Conservation (phyloP, 2,888 invertebrate genomes). For the Catocala sponsa region DNA sequence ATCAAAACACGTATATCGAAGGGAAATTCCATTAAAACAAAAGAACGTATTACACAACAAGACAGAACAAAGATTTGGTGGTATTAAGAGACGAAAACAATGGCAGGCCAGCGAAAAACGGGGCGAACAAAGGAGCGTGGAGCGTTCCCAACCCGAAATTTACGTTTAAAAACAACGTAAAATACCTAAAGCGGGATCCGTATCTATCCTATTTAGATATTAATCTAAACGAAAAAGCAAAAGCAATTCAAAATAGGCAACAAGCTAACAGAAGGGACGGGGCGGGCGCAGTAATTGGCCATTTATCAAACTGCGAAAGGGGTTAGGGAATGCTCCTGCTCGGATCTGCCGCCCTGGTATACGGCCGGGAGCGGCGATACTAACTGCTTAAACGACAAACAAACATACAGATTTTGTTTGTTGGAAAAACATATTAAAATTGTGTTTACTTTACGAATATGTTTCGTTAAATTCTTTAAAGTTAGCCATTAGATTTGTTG, state of each 20-base stretch:
- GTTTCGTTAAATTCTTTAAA: constrained; percentile 16
- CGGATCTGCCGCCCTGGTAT: constrained; percentile 76
- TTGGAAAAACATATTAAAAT: constrained; percentile 42
- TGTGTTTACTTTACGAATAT: constrained; percentile 25
- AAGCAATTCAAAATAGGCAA: constrained; percentile 88
- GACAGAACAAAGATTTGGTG: constrained; percentile 68
- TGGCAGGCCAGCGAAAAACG: constrained; percentile 67
- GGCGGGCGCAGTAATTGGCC: constrained; percentile 87
- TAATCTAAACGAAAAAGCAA: constrained; percentile 89
- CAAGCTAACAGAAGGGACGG: constrained; percentile 87
- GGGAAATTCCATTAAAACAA: constrained; percentile 61
- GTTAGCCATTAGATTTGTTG: neutral
- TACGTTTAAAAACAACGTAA: constrained; percentile 88
- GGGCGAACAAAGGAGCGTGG: constrained; percentile 67
- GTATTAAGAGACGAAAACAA: constrained; percentile 71
- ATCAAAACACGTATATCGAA: constrained; percentile 55
- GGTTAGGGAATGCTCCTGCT: constrained; percentile 82
- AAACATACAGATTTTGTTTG: constrained; percentile 59
- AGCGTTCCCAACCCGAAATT: constrained; percentile 70
- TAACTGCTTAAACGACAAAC: constrained; percentile 65
- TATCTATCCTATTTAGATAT: constrained; percentile 89
- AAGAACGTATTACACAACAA: constrained; percentile 64
- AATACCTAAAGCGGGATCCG: constrained; percentile 86
- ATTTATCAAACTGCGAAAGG: constrained; percentile 88
- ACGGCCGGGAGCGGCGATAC: constrained; percentile 49